phyloP scores from a whole-genome alignment of 2,113 vertebrate species.

The Pachycephala philippinensis region DNA sequence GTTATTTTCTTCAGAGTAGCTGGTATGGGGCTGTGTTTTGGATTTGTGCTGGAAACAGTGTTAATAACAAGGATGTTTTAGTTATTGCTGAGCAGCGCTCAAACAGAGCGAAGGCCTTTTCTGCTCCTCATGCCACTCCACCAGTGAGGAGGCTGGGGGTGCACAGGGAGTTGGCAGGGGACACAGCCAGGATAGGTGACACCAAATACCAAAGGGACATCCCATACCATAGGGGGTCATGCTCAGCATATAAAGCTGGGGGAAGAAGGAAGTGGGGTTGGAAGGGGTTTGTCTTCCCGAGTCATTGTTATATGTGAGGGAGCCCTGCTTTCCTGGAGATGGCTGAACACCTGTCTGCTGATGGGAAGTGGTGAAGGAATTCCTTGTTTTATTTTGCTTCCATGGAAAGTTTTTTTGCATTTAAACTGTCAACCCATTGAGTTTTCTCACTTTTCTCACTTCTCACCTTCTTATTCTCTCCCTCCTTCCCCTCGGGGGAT shows the following conservation, averaged over 20 bases:
- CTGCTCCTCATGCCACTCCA: accelerated
- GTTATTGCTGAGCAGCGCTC: neutral
- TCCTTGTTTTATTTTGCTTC: neutral
- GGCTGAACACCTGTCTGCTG: neutral
- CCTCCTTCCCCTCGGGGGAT: no score
- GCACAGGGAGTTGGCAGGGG: neutral
- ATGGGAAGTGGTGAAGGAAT: neutral
- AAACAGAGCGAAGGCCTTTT: neutral
- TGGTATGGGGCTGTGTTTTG: neutral
- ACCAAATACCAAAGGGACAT: neutral
- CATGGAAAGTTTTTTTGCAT: neutral
- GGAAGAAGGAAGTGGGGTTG: no score
- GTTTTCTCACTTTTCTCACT: neutral
- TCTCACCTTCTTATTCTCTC: neutral
- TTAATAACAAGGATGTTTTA: neutral
- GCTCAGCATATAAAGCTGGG: neutral
- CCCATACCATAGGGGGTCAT: neutral
- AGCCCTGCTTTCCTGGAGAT: neutral
- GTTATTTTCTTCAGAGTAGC: neutral
- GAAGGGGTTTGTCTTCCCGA: no score
- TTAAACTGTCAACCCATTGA: neutral
- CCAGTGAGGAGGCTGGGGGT: no score
- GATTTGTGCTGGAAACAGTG: neutral
- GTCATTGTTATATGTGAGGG: accelerated
- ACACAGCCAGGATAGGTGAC: neutral